Percentiles rank a stretch among this genome's conserved stretches.
Conservation (phyloP, 2,888 invertebrate species). For the Thereva unica region DNA sequence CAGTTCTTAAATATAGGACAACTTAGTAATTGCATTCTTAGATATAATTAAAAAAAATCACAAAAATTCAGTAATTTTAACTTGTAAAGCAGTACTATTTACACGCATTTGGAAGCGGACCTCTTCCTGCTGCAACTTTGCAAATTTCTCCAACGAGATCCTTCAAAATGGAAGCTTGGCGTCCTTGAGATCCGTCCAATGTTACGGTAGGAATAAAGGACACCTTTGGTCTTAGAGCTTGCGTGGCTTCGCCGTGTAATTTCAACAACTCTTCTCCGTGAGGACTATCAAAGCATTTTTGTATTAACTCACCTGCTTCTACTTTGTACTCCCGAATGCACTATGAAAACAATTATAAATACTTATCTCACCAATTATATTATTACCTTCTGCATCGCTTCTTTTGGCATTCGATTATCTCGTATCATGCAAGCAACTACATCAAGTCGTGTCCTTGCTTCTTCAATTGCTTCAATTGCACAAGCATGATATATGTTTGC, state of each 20-base stretch:
- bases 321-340: conserved; percentile 69
- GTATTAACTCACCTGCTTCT: conserved; percentile 67
- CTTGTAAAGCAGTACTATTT: conserved; percentile 23
- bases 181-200: conserved; percentile 69
- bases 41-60: conserved; percentile 1
- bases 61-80: not conserved
- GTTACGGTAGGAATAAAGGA: conserved; percentile 81
- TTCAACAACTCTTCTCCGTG: conserved; percentile 73
- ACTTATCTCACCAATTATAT: conserved; percentile 23
- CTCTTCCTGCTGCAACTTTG: conserved; percentile 62
- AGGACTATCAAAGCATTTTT: conserved; percentile 66
- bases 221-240: conserved; percentile 66
- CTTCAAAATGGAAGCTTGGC: conserved; percentile 73
- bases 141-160: conserved; percentile 75
- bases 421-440: conserved; percentile 82
- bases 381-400: conserved; percentile 68
- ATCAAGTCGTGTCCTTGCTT: conserved; percentile 65
- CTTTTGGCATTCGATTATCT: conserved; percentile 73
- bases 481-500: conserved; percentile 86
- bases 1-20: too few species aligned
- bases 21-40: not conserved
- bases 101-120: conserved; percentile 59
- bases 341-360: conserved; percentile 56
- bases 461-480: conserved; percentile 66
- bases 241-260: conserved; percentile 74